Percentiles rank a stretch among this genome's conserved stretches.
phyloP scores from a whole-genome alignment of 1,140 invertebrate genomes.

The Pentalonia nigronervosa region DNA sequence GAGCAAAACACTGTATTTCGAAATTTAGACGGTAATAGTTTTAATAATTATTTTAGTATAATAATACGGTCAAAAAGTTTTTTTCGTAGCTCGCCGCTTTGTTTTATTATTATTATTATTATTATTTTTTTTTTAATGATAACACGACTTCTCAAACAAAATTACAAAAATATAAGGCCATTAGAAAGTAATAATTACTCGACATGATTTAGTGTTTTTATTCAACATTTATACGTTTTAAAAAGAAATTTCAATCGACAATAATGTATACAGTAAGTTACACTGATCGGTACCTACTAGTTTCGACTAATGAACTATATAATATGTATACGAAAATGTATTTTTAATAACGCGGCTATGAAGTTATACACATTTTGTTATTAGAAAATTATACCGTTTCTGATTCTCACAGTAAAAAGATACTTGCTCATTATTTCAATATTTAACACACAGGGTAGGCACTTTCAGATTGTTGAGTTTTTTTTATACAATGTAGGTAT shows the following conservation, averaged over 20 bases:
- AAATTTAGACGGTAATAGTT: background rate
- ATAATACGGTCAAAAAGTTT: background rate
- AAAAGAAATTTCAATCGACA: background rate
- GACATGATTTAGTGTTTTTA: background rate
- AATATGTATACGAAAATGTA: background rate
- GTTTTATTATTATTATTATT: background rate
- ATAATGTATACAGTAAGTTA: background rate
- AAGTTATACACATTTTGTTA: background rate
- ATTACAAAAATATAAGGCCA: background rate
- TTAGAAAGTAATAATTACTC: conserved; percentile 33
- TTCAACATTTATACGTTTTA: background rate
- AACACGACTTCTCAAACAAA: background rate
- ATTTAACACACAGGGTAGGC: too few species aligned
- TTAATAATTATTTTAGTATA: background rate
- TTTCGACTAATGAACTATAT: background rate
- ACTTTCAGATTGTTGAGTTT: background rate
- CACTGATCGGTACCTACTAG: background rate
- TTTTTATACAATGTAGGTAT: background rate
- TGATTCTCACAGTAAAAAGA: background rate
- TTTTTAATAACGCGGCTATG: background rate
- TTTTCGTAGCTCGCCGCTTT: background rate
- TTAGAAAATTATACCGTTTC: background rate
- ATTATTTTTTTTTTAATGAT: background rate
- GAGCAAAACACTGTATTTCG: background rate
- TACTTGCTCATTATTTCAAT: background rate